A percentile compares a stretch with the other conserved stretches of the same genome.
Conservation (phyloP, 2,797 vertebrate genomes). For the Nannoperca australis region DNA sequence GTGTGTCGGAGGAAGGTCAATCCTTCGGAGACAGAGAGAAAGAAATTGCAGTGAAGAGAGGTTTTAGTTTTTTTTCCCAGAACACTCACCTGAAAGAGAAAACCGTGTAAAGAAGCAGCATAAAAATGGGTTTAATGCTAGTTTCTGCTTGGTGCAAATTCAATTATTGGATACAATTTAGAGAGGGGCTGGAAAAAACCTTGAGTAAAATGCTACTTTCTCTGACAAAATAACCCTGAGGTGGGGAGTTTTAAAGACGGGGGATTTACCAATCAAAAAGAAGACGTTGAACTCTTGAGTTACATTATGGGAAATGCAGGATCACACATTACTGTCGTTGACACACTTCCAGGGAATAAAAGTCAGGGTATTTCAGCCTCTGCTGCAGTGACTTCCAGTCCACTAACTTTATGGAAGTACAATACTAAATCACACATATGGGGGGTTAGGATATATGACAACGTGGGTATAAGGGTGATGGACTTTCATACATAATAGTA, state of each 20-base stretch:
- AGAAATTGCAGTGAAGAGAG: conserved; percentile 23
- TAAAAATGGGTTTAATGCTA: conserved; percentile 20
- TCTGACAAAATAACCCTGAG: conserved; percentile 4
- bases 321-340: not conserved
- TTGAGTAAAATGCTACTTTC: conserved; percentile 20
- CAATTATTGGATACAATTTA: conserved; percentile 23
- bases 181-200: not conserved
- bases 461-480: conserved; percentile 17
- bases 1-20: conserved; percentile 88
- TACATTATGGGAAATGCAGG: conserved; percentile 25
- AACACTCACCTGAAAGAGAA: not conserved
- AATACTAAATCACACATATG: conserved; percentile 1
- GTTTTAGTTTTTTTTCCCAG: conserved; percentile 21
- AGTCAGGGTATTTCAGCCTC: not conserved
- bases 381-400: not conserved
- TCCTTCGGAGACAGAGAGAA: conserved; percentile 71
- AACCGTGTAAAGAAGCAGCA: conserved; percentile 15
- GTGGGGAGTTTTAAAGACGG: not conserved
- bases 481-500: conserved; percentile 10
- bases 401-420: not conserved
- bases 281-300: not conserved
- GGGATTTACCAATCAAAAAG: not conserved
- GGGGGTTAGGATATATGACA: conserved; percentile 22
- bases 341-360: conserved; percentile 2
- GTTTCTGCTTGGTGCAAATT: conserved; percentile 25